phyloP scores from a whole-genome alignment of 2,113 vertebrate species.

The Acrocephalus arundinaceus region DNA sequence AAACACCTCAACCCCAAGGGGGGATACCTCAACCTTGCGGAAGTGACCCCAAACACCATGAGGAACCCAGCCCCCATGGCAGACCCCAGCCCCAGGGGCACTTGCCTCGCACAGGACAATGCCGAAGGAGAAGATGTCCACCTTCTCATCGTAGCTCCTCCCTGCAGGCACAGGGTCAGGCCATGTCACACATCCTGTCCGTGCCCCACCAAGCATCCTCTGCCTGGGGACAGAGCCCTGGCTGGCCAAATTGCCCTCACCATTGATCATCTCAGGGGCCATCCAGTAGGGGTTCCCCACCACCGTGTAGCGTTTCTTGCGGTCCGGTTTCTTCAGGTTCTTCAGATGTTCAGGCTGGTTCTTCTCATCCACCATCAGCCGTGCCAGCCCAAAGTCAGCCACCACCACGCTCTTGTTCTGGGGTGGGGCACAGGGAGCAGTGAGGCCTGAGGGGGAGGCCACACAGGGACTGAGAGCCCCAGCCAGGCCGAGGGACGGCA shows the following conservation, averaged over 20 bases:
- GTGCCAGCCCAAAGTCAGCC: conserved; percentile 92
- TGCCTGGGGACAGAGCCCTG: background rate
- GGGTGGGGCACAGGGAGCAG: background rate
- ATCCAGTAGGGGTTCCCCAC: conserved; percentile 99
- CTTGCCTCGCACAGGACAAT: conserved; percentile 95
- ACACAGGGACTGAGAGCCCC: background rate
- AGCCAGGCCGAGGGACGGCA: rapidly evolving
- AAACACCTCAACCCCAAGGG: background rate
- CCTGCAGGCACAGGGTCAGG: conserved; percentile 69
- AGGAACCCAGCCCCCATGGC: rapidly evolving
- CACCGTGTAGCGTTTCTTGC: conserved; percentile 95
- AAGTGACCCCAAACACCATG: background rate
- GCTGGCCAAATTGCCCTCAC: conserved; percentile 46
- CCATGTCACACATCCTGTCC: background rate
- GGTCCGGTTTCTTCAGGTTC: conserved; percentile 87
- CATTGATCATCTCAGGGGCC: conserved; percentile 99
- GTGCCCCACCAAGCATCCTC: background rate
- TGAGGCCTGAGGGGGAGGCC: background rate
- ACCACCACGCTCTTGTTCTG: conserved; percentile 93
- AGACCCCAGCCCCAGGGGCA: background rate
- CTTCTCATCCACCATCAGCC: conserved; percentile 94
- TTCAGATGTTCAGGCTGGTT: conserved; percentile 82
- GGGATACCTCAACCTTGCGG: too few relatives aligned
- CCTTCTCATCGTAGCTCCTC: conserved; percentile 94
- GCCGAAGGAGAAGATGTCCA: conserved; percentile 98